Conservation (phyloP, 2,888 invertebrate species). For the Lucinisca nassula region DNA sequence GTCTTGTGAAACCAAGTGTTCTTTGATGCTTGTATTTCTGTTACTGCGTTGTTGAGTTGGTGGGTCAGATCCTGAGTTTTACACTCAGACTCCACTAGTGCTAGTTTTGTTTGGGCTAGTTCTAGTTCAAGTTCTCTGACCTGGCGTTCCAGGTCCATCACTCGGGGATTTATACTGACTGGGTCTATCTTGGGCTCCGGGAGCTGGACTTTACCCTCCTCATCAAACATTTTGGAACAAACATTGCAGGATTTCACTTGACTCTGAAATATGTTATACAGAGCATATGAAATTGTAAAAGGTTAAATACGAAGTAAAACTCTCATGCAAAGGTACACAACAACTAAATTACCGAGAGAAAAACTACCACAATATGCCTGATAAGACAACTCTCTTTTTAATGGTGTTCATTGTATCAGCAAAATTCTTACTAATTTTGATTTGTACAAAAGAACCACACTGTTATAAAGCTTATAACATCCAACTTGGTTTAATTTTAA, state of each 20-base stretch:
- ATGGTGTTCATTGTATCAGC: too few species aligned
- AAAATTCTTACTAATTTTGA: too few species aligned
- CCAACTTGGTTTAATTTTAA: too few species aligned
- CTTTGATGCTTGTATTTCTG: constrained; percentile 92
- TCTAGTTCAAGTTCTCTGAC: constrained; percentile 96
- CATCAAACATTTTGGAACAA: constrained; percentile 83
- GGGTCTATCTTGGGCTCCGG: constrained; percentile 76
- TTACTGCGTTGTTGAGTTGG: constrained; percentile 94
- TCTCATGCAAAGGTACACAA: too few species aligned
- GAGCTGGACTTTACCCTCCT: constrained; percentile 81
- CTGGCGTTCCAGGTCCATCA: constrained; percentile 81
- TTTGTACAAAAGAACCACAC: too few species aligned
- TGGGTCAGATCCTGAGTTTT: constrained; percentile 97
- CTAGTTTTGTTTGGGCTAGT: constrained; percentile 98
- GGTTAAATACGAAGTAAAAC: too few species aligned
- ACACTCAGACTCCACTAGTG: constrained; percentile 98
- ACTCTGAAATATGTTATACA: constrained; percentile 62
- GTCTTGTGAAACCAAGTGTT: constrained; percentile 98
- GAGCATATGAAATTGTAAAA: too few species aligned
- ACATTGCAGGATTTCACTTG: constrained; percentile 82
- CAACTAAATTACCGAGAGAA: too few species aligned
- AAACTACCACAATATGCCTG: too few species aligned
- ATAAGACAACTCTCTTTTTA: too few species aligned
- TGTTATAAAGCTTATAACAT: too few species aligned
- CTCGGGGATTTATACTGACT: constrained; percentile 78